phyloP scores from a whole-genome alignment of 92 coral and sea anemone species.

The Epizoanthus ramosus region DNA sequence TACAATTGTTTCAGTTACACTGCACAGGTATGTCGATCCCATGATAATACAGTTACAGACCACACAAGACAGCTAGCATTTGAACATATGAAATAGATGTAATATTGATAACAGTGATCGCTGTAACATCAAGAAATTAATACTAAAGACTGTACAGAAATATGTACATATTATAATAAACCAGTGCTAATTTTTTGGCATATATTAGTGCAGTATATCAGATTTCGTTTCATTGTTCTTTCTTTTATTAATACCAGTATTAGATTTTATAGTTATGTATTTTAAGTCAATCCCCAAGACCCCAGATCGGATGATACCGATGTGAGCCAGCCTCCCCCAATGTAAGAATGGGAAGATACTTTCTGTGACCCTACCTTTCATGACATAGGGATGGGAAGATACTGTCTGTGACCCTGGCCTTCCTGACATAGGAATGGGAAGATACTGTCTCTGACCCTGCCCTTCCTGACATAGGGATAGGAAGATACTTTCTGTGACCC shows the following conservation, averaged over 20 bases:
- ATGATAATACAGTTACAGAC: not conserved
- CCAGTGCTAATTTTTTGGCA: constrained; percentile 34
- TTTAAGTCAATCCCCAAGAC: not conserved
- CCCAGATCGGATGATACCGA: too few species aligned
- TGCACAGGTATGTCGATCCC: not conserved
- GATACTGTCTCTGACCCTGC: too few species aligned
- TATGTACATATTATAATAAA: constrained; percentile 44
- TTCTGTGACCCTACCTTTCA: too few species aligned
- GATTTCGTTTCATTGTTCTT: not conserved
- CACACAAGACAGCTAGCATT: not conserved
- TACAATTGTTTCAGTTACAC: constrained; percentile 25
- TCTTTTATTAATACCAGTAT: constrained; percentile 1
- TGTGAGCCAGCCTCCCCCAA: too few species aligned
- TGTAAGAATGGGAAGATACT: too few species aligned
- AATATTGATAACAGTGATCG: not conserved
- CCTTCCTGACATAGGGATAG: too few species aligned
- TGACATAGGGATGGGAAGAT: too few species aligned
- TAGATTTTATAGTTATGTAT: constrained; percentile 5
- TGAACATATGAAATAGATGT: constrained; percentile 1
- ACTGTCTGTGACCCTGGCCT: too few species aligned
- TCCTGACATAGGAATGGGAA: too few species aligned
- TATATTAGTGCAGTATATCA: too few species aligned
- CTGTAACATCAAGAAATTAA: constrained; percentile 5
- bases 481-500: too few species aligned
- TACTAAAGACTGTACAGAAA: constrained; percentile 23